These are phyloP conservation scores for Dysdera silvatica DNA, from an alignment of 1,140 invertebrate genomes.

Conservation along the genomic window DNA sequence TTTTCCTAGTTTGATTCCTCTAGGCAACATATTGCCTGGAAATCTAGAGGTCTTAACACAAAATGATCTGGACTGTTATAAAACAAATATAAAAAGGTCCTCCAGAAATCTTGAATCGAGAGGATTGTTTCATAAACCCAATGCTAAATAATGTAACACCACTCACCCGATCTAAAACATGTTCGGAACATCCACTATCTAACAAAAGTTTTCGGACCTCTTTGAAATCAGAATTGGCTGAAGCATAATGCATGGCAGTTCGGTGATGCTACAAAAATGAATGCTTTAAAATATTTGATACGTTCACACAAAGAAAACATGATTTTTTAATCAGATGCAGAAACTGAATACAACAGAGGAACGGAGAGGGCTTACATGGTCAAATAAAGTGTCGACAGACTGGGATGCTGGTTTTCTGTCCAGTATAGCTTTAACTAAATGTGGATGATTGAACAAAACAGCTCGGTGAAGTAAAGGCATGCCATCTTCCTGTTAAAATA, in stretches of 20 bases:
- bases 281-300: not conserved
- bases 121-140: not conserved
- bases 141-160: not conserved
- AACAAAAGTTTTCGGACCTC: constrained; percentile 12
- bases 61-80: no score
- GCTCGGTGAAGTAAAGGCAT: constrained; percentile 22
- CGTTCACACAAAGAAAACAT: not conserved
- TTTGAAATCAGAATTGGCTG: constrained; percentile 2
- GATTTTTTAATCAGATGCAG: not conserved
- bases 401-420: constrained; percentile 4
- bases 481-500: constrained; percentile 13
- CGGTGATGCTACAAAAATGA: constrained; percentile 14
- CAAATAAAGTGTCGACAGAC: constrained; percentile 25
- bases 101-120: not conserved
- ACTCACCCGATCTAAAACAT: constrained; percentile 26
- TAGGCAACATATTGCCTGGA: no score
- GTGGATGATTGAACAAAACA: constrained; percentile 4
- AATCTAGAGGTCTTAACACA: no score
- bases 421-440: constrained; percentile 14
- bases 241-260: constrained; percentile 26
- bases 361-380: constrained; percentile 6
- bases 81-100: no score
- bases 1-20: no score
- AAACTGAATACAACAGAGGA: not conserved
- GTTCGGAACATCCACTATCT: constrained; percentile 21